phyloP scores from a whole-genome alignment of 2,888 invertebrate species.

The Heterodera filipjevi region DNA sequence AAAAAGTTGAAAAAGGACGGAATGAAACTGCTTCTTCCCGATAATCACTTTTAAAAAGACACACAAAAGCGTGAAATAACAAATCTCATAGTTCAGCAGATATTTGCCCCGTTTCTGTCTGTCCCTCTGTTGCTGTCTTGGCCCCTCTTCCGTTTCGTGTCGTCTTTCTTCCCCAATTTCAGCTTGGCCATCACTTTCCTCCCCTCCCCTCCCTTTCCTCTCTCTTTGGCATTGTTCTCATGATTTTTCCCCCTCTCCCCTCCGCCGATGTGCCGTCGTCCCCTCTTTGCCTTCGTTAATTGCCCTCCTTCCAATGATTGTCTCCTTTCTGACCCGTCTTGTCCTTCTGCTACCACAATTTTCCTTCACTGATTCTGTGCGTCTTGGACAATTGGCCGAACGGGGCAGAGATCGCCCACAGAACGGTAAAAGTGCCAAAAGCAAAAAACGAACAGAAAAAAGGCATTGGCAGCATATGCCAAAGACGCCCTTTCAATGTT shows the following conservation, averaged over 20 bases:
- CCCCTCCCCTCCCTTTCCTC: neutral
- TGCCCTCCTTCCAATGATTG: slow-evolving; percentile 49
- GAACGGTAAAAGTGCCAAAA: neutral
- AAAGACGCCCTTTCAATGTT: neutral
- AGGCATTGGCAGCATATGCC: neutral
- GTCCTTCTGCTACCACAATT: slow-evolving; percentile 60
- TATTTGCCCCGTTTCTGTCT: too few relatives aligned
- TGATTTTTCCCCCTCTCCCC: neutral
- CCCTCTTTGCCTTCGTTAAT: neutral
- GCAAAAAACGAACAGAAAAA: neutral
- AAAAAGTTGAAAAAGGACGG: neutral
- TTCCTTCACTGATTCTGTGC: slow-evolving; percentile 51
- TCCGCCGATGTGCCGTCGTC: too few relatives aligned
- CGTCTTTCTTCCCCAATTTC: too few relatives aligned
- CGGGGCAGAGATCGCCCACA: slow-evolving; percentile 12
- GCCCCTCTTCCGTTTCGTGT: too few relatives aligned
- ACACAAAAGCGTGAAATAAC: too few relatives aligned
- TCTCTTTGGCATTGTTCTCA: neutral
- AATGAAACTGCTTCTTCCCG: too few relatives aligned
- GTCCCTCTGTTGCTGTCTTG: too few relatives aligned
- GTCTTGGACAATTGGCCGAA: slow-evolving; percentile 51
- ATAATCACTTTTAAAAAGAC: too few relatives aligned
- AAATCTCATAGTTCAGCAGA: too few relatives aligned
- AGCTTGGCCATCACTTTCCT: too few relatives aligned
- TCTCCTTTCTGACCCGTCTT: slow-evolving; percentile 61